Base-by-base conservation (phyloP, 2,797 vertebrate genomes). In the Mus minutoides region DNA sequence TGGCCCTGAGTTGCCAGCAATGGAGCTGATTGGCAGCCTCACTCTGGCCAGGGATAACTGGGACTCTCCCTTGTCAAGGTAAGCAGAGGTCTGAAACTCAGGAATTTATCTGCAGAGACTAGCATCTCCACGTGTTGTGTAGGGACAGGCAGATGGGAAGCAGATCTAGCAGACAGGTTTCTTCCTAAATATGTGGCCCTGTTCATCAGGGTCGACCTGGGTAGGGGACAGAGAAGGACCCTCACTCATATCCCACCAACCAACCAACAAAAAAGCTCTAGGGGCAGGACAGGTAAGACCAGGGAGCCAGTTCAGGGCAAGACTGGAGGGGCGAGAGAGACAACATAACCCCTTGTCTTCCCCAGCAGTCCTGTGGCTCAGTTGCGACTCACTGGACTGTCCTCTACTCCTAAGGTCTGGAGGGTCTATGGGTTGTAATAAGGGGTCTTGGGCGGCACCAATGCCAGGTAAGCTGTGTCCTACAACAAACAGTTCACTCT, bases 21-120 rank as follows among this genome's bases (percentile, higher is more conserved):
- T 87, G 91, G 94, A 97, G 76, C 96, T 96, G 97, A 95, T 95
- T 82, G 85, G 89, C 56, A 96, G 94, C 94, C 97, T 95, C 78
- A 71, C 96, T 97, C 91, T 26, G 46, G 64, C 21, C 58, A 73
- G 37, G 12, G 12, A 46, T 37, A 52, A 29, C 2, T 29, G 77
- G 77, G 67, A 16, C 29, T 64, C 79, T 58, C 67, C 58, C 60
- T 79, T 40, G 64, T 4, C 56, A 87, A 69, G 16, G 56, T 37
- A 64, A 64, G 49, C 16, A 2, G 64, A 52, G 64, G n/a, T 56
- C n/a, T 37, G 64, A 92, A 52, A 89, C 58, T 62, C 9, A 54
- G n/a, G 46, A 40, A 37, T 49, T 71, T 78, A 86, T 21, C n/a
- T 67, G 37, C 58, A 62, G 69, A 79, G 52, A 46, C 46, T 79